phyloP scores from a whole-genome alignment of 2,888 invertebrate species.

The Osmoderma eremita region DNA sequence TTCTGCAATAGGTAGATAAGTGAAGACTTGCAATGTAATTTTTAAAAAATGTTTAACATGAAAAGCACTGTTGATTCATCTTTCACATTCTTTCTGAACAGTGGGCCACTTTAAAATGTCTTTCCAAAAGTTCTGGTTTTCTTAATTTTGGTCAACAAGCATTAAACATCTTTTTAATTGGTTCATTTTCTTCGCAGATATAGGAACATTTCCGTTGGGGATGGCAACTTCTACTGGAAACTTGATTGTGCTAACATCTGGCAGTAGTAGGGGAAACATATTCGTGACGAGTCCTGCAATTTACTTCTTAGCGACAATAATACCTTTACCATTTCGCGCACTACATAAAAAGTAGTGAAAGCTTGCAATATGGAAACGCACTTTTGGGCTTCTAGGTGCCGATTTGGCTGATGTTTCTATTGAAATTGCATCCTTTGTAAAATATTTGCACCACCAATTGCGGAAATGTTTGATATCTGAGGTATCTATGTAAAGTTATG shows the following conservation, averaged over 20 bases:
- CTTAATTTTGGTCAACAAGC: not conserved
- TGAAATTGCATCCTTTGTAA: not conserved
- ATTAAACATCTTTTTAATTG: not conserved
- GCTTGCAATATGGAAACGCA: not conserved
- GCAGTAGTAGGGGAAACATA: not conserved
- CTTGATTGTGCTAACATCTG: not conserved
- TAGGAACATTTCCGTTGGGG: not conserved
- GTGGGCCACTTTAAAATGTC: not conserved
- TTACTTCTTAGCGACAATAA: not conserved
- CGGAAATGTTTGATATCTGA: not conserved
- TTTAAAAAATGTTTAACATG: too few relatives aligned
- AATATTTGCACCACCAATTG: slow-evolving; percentile 3
- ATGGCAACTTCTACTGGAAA: not conserved
- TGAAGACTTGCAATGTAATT: too few relatives aligned
- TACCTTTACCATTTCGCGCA: not conserved
- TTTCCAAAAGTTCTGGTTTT: not conserved
- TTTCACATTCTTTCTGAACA: not conserved
- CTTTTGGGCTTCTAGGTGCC: not conserved
- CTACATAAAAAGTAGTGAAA: not conserved
- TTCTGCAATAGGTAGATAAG: too few relatives aligned
- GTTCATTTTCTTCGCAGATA: not conserved
- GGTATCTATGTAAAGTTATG: slow-evolving; percentile 3
- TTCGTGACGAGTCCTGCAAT: not conserved
- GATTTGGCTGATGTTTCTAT: slow-evolving; percentile 5
- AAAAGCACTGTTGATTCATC: too few relatives aligned